A percentile compares a stretch with the other conserved stretches of the same genome.
Conservation (phyloP, 2,888 invertebrate species). For the Mythimna lalbum region DNA sequence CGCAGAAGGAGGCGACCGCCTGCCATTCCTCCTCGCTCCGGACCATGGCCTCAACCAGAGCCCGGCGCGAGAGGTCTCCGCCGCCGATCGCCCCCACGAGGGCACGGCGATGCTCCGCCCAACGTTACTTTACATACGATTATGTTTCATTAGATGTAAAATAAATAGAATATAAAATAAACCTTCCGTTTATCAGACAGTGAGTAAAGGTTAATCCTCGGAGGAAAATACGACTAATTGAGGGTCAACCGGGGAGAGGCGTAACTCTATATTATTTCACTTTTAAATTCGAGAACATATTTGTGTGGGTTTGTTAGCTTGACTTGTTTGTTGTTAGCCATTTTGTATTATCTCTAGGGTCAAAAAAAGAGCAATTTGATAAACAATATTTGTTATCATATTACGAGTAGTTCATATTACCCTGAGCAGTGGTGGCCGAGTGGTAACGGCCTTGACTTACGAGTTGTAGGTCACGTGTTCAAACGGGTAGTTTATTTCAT, state of each 20-base stretch:
- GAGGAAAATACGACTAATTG: conserved; percentile 53
- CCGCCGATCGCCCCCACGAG: too few species aligned
- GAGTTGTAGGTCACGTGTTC: too few species aligned
- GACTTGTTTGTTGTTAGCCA: conserved; percentile 7
- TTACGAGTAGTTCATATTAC: too few species aligned
- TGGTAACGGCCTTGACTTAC: too few species aligned
- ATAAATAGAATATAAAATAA: conserved; percentile 25
- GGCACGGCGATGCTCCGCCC: too few species aligned
- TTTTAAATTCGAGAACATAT: conserved; percentile 42
- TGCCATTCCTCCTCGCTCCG: too few species aligned
- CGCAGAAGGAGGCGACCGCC: too few species aligned
- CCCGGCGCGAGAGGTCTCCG: too few species aligned
- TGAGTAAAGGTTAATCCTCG: conserved; percentile 35
- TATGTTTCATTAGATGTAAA: neutral
- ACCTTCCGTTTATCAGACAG: conserved; percentile 19
- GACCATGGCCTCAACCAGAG: too few species aligned
- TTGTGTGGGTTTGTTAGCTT: conserved; percentile 19
- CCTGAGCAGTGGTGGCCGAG: too few species aligned
- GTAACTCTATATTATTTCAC: conserved; percentile 45
- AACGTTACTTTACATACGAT: too few species aligned
- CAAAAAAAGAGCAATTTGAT: conserved; percentile 3
- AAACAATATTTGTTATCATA: neutral
- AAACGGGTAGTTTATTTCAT: too few species aligned
- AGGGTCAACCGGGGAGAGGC: conserved; percentile 24
- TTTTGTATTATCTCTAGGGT: conserved; percentile 13